Percentiles rank a stretch among this genome's conserved stretches.
phyloP scores from a whole-genome alignment of 2,113 vertebrate genomes.

The Chascanopsetta lugubris region DNA sequence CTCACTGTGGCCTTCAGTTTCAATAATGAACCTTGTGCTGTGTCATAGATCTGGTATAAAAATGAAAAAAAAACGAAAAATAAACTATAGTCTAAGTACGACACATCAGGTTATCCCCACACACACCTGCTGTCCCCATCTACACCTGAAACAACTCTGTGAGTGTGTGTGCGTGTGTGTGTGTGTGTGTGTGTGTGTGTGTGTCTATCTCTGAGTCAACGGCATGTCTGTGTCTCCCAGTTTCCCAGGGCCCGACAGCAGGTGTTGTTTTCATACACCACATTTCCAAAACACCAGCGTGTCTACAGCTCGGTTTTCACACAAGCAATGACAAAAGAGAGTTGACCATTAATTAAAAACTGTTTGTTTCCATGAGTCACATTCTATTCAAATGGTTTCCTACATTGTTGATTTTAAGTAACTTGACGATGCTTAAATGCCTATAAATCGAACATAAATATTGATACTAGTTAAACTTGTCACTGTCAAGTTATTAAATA shows the following conservation, averaged over 20 bases:
- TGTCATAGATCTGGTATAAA: not conserved
- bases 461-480: no score
- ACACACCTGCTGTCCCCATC: slow-evolving; percentile 64
- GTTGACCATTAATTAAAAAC: slow-evolving; percentile 46
- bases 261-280: slow-evolving; percentile 61
- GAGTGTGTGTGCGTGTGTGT: slow-evolving; percentile 40
- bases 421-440: no score
- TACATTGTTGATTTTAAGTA: no score
- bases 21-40: no score
- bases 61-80: no score
- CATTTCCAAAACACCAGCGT: slow-evolving; percentile 68
- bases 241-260: slow-evolving; percentile 71
- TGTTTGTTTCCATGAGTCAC: slow-evolving; percentile 3
- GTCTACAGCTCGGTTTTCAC: slow-evolving; percentile 66
- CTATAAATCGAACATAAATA: no score
- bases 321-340: slow-evolving; percentile 32
- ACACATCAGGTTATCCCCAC: not conserved
- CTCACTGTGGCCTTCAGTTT: no score
- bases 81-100: no score
- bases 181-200: slow-evolving; percentile 45
- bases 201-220: slow-evolving; percentile 51
- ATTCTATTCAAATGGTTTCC: no score
- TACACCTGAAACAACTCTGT: slow-evolving; percentile 70
- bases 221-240: slow-evolving; percentile 47
- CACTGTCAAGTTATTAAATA: no score